Conservation (phyloP, 2,888 invertebrate genomes). For the Quadroppia sp. region DNA sequence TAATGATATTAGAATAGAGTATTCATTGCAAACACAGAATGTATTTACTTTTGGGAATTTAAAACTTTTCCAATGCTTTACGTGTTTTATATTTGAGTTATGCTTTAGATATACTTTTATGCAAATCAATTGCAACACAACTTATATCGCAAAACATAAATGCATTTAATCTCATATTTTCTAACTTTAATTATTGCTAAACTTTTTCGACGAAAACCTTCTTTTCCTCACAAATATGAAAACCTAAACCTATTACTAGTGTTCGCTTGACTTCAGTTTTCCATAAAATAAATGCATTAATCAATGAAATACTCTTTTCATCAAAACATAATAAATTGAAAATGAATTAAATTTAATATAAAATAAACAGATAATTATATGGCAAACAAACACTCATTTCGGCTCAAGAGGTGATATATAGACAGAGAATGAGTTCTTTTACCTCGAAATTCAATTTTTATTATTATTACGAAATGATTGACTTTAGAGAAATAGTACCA, state of each 20-base stretch:
- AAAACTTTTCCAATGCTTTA: background rate
- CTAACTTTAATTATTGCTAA: conserved; percentile 29
- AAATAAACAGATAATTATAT: no score
- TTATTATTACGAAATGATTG: no score
- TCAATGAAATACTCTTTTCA: no score
- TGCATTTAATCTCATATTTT: conserved; percentile 25
- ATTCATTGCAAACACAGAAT: conserved; percentile 34
- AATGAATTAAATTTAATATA: background rate
- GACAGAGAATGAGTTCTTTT: no score
- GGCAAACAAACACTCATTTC: no score
- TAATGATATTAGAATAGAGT: conserved; percentile 29
- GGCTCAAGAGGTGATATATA: no score
- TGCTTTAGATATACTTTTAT: conserved; percentile 13
- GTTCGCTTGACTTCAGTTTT: background rate
- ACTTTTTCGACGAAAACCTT: background rate
- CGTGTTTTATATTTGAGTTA: conserved; percentile 13
- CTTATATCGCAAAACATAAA: conserved; percentile 3
- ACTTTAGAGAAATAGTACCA: no score
- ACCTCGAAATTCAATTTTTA: no score
- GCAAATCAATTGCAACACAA: conserved; percentile 29
- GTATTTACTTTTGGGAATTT: conserved; percentile 26
- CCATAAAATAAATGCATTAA: no score
- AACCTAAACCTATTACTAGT: conserved; percentile 18
- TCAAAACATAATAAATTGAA: background rate
- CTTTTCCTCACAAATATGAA: background rate